Evolutionary conservation across 2,797 vertebrate genomes (phyloP).

Genomic region (Ptychadena robeensis): DNA sequence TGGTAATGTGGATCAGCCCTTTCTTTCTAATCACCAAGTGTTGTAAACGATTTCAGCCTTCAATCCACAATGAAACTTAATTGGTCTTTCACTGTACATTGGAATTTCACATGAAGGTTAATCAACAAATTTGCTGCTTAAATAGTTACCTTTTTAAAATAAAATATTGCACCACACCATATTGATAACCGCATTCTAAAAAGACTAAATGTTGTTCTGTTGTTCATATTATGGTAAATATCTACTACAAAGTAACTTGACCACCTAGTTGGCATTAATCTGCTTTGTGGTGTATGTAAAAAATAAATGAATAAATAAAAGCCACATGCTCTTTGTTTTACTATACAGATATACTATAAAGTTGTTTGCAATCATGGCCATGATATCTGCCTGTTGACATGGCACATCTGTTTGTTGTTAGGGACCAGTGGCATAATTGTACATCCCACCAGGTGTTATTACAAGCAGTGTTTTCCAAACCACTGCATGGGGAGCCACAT

Average conservation of each 20-base stretch:
- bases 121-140: background rate
- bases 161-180: background rate
- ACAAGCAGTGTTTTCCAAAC: background rate
- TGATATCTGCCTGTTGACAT: background rate
- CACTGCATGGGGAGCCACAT: background rate
- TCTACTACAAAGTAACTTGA: background rate
- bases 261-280: background rate
- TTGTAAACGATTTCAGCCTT: too few species aligned
- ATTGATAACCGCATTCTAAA: background rate
- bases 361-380: background rate
- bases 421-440: background rate
- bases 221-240: background rate
- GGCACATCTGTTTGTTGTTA: background rate
- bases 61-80: too few species aligned
- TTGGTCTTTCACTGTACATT: too few species aligned
- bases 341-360: background rate
- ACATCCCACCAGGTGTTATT: background rate
- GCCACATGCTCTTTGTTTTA: background rate
- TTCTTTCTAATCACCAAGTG: too few species aligned
- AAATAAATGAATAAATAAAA: background rate
- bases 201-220: background rate
- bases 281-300: background rate
- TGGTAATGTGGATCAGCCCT: too few species aligned
- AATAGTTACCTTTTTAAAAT: background rate
- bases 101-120: too few species aligned